A percentile compares a stretch with the other conserved stretches of the same genome.
Evolutionary conservation across 1,140 invertebrate genomes (phyloP).

Genomic region (Neelides sp.): DNA sequence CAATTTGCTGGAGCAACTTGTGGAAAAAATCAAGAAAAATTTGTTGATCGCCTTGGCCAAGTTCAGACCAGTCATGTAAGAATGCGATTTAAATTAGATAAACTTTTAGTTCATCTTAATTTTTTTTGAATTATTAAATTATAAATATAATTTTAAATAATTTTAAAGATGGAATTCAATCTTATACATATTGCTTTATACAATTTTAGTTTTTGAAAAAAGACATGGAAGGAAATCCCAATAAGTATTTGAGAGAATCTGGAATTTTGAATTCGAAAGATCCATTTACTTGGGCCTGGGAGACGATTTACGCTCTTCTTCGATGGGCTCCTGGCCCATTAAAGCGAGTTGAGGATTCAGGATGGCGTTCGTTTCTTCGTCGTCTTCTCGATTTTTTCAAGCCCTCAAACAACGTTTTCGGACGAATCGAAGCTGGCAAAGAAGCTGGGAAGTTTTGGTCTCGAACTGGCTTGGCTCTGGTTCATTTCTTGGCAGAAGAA

Average conservation of each 20-base stretch:
- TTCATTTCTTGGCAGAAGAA: slow-evolving; percentile 56
- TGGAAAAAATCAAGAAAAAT: slow-evolving; percentile 11
- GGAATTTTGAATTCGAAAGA: slow-evolving; percentile 59
- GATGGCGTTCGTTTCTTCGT: slow-evolving; percentile 62
- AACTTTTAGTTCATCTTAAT: not conserved
- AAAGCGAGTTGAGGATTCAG: slow-evolving; percentile 55
- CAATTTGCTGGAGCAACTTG: slow-evolving; percentile 14
- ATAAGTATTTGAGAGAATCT: slow-evolving; percentile 52
- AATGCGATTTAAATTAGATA: not conserved
- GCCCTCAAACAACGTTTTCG: slow-evolving; percentile 68
- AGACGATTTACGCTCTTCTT: slow-evolving; percentile 55
- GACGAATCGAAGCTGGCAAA: slow-evolving; percentile 52
- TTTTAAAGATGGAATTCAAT: not conserved
- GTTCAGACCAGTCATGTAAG: slow-evolving; percentile 21
- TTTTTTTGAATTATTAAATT: not conserved
- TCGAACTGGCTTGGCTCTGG: slow-evolving; percentile 56
- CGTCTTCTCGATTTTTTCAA: slow-evolving; percentile 72
- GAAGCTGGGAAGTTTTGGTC: slow-evolving; percentile 48
- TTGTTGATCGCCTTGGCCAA: slow-evolving; percentile 26
- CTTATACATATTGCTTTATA: not conserved
- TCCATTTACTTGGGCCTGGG: slow-evolving; percentile 69
- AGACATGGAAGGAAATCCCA: slow-evolving; percentile 45
- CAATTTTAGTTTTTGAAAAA: slow-evolving; percentile 38
- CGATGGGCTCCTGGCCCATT: slow-evolving; percentile 42
- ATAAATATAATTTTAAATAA: not conserved